A percentile compares a stretch with the other conserved stretches of the same genome.
phyloP scores from a whole-genome alignment of 2,113 vertebrate genomes.

The Orientallactaga bullata region DNA sequence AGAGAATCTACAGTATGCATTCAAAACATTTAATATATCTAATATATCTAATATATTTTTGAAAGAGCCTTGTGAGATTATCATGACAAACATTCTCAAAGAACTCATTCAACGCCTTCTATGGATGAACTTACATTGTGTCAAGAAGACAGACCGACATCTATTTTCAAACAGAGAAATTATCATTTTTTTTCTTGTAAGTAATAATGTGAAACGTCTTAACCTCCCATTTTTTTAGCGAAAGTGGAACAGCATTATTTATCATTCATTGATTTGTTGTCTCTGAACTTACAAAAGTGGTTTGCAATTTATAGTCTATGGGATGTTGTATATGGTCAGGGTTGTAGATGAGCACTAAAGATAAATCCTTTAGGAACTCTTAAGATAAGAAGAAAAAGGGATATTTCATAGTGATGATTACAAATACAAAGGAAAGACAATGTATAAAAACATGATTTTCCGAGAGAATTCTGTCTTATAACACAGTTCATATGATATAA shows the following conservation, averaged over 20 bases:
- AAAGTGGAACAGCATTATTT: conserved; percentile 11
- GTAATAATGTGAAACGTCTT: neutral
- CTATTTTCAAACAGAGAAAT: neutral
- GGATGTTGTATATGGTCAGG: conserved; percentile 7
- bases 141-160: neutral
- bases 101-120: neutral
- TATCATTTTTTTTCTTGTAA: conserved; percentile 57
- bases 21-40: too few relatives aligned
- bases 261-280: conserved; percentile 71
- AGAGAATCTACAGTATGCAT: too few relatives aligned
- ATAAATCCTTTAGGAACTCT: conserved; percentile 11
- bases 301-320: neutral
- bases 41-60: too few relatives aligned
- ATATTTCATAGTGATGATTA: neutral
- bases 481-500: neutral
- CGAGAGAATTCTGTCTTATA: neutral
- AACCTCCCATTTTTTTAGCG: neutral
- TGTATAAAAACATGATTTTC: neutral
- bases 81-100: neutral
- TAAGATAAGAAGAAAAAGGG: neutral
- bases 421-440: neutral
- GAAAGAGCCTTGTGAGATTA: neutral
- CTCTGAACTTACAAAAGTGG: conserved; percentile 37
- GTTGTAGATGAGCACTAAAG: conserved; percentile 5
- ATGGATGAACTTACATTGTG: neutral